Conservation (phyloP, 2,888 invertebrate species). For the Ormyrus rosae region DNA sequence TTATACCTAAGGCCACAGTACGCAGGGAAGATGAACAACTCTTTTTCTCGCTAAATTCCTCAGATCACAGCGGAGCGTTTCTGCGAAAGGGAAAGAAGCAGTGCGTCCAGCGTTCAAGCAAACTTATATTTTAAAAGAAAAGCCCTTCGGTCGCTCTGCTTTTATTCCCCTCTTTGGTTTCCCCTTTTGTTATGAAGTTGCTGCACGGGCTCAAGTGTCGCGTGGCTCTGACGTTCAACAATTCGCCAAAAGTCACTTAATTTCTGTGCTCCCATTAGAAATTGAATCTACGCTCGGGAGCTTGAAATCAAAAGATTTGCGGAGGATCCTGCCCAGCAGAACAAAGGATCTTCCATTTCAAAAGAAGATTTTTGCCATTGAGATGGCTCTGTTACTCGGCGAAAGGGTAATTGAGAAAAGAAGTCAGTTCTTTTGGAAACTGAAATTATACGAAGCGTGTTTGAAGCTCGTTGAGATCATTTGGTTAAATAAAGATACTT, state of each 20-base stretch:
- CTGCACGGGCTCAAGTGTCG: no score
- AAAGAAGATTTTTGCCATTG: no score
- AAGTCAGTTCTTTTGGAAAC: no score
- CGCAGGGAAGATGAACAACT: constrained; percentile 32
- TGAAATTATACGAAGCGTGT: no score
- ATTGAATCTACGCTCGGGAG: not conserved
- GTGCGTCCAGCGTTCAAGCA: not conserved
- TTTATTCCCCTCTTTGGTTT: no score
- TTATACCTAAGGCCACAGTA: constrained; percentile 35
- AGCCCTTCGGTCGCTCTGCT: not conserved
- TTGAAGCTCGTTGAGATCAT: no score
- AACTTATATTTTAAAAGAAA: constrained; percentile 10
- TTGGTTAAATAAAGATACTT: no score
- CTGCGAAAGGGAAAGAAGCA: constrained; percentile 42
- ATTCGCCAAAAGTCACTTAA: constrained; percentile 7
- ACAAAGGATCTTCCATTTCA: no score
- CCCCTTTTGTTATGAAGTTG: no score
- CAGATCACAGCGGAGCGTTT: constrained; percentile 42
- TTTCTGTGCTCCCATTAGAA: not conserved
- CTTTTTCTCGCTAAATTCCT: constrained; percentile 46
- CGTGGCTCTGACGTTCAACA: no score
- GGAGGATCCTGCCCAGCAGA: no score
- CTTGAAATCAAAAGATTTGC: not conserved
- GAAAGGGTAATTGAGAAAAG: no score
- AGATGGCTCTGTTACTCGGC: not conserved